Evolutionary conservation across 2,888 invertebrate genomes (phyloP).

Genomic region (Parthenolecanium corni): DNA sequence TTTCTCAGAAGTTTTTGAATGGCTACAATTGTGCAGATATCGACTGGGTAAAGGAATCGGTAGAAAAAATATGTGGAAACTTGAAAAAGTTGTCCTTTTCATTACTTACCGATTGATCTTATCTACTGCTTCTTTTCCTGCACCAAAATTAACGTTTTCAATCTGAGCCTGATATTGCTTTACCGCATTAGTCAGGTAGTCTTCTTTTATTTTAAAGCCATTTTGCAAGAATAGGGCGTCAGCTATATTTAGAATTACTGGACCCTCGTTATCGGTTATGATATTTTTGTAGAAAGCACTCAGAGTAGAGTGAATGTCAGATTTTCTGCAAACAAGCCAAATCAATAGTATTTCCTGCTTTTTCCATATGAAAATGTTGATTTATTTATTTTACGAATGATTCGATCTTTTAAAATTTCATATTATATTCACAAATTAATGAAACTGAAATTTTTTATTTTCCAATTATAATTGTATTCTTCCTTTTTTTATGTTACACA

Average conservation of each 20-base stretch:
- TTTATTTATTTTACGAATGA: too few relatives aligned
- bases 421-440: too few relatives aligned
- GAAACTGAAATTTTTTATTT: too few relatives aligned
- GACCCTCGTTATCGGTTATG: neutral
- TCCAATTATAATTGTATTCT: too few relatives aligned
- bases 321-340: neutral
- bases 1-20: too few relatives aligned
- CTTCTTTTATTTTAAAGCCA: conserved; percentile 21
- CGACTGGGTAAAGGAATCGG: too few relatives aligned
- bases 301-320: conserved; percentile 3
- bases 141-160: conserved; percentile 30
- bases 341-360: too few relatives aligned
- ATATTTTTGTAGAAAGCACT: conserved; percentile 26
- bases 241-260: conserved; percentile 29
- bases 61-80: too few relatives aligned
- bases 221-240: conserved; percentile 32
- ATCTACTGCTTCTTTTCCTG: neutral
- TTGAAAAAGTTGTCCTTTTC: neutral
- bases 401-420: too few relatives aligned
- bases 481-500: too few relatives aligned
- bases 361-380: too few relatives aligned
- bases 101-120: neutral
- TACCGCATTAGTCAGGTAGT: conserved; percentile 27
- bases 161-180: conserved; percentile 31
- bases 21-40: too few relatives aligned